phyloP scores from a whole-genome alignment of 2,113 vertebrate species.

The Thamnaconus septentrionalis region DNA sequence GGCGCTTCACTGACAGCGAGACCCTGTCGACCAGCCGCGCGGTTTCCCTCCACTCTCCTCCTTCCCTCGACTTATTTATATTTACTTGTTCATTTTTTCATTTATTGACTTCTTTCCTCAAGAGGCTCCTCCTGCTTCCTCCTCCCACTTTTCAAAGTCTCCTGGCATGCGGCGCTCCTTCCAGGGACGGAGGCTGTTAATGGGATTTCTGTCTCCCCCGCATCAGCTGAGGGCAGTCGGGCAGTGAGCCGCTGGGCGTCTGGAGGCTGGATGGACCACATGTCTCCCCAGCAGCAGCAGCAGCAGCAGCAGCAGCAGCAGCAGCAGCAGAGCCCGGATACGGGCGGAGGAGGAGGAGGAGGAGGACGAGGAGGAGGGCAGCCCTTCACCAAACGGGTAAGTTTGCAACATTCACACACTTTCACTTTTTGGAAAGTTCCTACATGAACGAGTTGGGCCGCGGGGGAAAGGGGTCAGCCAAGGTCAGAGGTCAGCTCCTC shows the following conservation, averaged over 20 bases:
- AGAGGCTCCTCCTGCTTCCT: no score
- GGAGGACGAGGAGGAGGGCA: conserved; percentile 50
- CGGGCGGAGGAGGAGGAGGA: conserved; percentile 47
- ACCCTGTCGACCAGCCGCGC: no score
- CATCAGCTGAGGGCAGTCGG: conserved; percentile 30
- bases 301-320: conserved; percentile 70
- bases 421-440: no score
- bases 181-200: neutral
- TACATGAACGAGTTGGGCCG: no score
- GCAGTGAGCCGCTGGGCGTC: conserved; percentile 33
- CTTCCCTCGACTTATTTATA: neutral
- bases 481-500: no score
- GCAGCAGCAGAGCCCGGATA: conserved; percentile 55
- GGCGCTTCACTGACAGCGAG: conserved; percentile 12
- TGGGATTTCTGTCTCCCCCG: conserved; percentile 22
- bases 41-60: neutral
- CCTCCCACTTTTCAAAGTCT: no score
- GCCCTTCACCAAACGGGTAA: no score
- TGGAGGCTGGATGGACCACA: conserved; percentile 71
- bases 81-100: neutral
- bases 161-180: neutral
- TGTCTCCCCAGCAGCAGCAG: conserved; percentile 75
- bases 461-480: no score
- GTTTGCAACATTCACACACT: no score
- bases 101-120: no score